phyloP scores from a whole-genome alignment of 2,888 invertebrate genomes.

The Noctua janthe region DNA sequence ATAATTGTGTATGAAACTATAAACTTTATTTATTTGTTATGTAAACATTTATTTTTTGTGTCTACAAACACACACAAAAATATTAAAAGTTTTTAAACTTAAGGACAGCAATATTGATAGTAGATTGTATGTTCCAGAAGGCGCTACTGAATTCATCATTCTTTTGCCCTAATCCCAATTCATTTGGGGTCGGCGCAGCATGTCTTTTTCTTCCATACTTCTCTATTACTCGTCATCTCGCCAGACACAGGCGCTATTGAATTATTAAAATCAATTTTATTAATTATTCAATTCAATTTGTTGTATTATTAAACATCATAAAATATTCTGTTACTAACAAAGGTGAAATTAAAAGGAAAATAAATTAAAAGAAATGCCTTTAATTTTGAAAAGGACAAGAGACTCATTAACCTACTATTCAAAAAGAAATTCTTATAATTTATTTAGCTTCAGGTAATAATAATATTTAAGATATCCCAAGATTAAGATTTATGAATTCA shows the following conservation, averaged over 20 bases:
- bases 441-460: constrained; percentile 1
- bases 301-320: not conserved
- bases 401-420: constrained; percentile 14
- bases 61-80: not conserved
- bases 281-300: not conserved
- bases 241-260: too few species aligned
- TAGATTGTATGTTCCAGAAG: not conserved
- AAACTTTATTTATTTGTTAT: not conserved
- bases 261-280: not conserved
- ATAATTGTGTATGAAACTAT: not conserved
- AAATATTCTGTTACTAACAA: not conserved
- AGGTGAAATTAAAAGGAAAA: not conserved
- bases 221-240: too few species aligned
- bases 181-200: too few species aligned
- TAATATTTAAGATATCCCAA: not conserved
- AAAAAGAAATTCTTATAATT: constrained; percentile 13
- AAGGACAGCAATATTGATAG: not conserved
- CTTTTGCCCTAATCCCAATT: too few species aligned
- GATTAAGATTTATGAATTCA: not conserved
- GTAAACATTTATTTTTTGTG: not conserved
- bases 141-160: too few species aligned
- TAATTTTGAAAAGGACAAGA: not conserved
- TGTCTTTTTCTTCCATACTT: too few species aligned
- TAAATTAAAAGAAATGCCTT: not conserved
- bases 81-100: too few species aligned